Evolutionary conservation across 2,113 vertebrate species (phyloP), one percentile per base, ranked within the genome.

Genomic region (Caloenas nicobarica): DNA sequence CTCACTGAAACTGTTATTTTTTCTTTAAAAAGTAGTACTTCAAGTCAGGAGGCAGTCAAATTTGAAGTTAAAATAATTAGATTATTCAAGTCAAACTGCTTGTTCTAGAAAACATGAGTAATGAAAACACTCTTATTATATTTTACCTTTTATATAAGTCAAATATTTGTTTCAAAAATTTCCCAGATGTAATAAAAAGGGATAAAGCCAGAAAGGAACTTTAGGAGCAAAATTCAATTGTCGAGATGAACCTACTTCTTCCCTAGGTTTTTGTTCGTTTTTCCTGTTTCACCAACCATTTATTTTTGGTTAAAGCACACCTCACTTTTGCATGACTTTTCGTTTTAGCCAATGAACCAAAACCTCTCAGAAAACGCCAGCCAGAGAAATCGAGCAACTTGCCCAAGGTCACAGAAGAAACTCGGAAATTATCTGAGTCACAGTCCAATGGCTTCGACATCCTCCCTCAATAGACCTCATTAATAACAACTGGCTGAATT

Each of bases 381-480:
- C 33, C 56, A 88, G 3, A 4, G 69, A 57, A 78, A 68, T 3
- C 19, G 34, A 96, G 80, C 57, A 69, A 69, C 34, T 56, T 81
- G 34, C 50, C 64, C 90, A 96, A 95, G 96, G 95, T 96, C 95
- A 93, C 61, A 85, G 69, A 76, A 87, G 31, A 58, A 95, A 69
- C n/a, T 24, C 24, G 40, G 88, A 96, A 96, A 97, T 96, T 94
- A 95, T 87, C 64, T 81, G 82, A 94, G 93, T 96, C 92, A 96
- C 81, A 87, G 90, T 92, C 86, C 88, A 94, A 51, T 54, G 40
- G 61, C 83, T 97, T 34, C 86, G 73, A 90, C 81, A 92, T 89
- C 80, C 62, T 81, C 50, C 70, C 72, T 94, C 77, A 62, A 17
- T 36, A 94, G 92, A 90, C n/a, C 69, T 93, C 88, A 91, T 94